A percentile compares a stretch with the other conserved stretches of the same genome.
phyloP scores from a whole-genome alignment of 2,888 invertebrate species.

The Rosalia funebris region DNA sequence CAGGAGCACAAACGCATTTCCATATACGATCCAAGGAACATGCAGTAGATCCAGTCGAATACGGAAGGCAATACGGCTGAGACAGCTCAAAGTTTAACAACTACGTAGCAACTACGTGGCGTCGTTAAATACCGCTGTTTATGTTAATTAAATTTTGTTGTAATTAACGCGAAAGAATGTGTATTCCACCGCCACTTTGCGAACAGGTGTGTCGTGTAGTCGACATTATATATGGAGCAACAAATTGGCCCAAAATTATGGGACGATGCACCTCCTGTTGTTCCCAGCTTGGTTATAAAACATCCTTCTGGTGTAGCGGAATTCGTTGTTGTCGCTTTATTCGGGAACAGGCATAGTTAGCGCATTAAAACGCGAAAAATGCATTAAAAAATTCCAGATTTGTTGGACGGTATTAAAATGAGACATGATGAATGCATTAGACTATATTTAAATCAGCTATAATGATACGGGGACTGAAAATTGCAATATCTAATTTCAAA shows the following conservation, averaged over 20 bases:
- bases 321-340: not conserved
- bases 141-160: slow-evolving; percentile 1
- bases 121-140: not conserved
- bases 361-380: not conserved
- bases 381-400: not conserved
- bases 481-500: no score
- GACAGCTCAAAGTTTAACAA: not conserved
- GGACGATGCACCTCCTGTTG: not conserved
- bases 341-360: not conserved
- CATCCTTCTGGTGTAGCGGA: not conserved
- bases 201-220: not conserved
- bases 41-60: no score
- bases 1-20: no score
- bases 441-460: no score
- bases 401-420: no score
- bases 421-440: no score
- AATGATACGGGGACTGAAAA: no score
- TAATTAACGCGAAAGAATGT: slow-evolving; percentile 1
- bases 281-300: not conserved
- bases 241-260: not conserved
- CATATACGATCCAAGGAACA: no score
- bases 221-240: not conserved
- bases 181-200: not conserved
- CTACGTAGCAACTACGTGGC: not conserved
- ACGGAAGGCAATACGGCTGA: not conserved